phyloP scores from a whole-genome alignment of 2,888 invertebrate genomes.

The Anarsia innoxiella region DNA sequence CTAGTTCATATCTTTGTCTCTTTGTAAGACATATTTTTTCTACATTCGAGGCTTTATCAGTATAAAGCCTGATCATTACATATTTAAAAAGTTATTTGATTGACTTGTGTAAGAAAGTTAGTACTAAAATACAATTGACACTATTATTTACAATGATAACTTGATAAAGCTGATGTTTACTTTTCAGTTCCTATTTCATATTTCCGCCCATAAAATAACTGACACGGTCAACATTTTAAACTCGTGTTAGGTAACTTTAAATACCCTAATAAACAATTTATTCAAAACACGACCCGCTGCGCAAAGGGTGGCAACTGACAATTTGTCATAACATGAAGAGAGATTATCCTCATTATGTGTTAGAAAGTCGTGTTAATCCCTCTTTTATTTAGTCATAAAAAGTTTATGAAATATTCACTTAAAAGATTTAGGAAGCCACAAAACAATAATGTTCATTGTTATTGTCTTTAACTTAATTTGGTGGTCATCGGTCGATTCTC shows the following conservation, averaged over 20 bases:
- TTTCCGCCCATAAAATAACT: slow-evolving; percentile 7
- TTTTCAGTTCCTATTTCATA: neutral
- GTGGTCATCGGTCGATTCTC: neutral
- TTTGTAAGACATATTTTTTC: too few species aligned
- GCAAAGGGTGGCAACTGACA: slow-evolving; percentile 35
- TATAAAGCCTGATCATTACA: too few species aligned
- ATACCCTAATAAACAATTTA: slow-evolving; percentile 32
- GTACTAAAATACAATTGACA: too few species aligned
- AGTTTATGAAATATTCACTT: neutral
- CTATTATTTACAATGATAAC: too few species aligned
- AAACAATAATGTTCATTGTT: too few species aligned
- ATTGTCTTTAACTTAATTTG: too few species aligned
- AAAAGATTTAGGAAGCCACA: neutral
- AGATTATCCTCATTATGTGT: slow-evolving; percentile 56
- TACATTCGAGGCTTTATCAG: too few species aligned
- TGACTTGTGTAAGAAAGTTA: too few species aligned
- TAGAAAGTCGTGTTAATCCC: slow-evolving; percentile 52
- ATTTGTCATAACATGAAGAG: slow-evolving; percentile 47
- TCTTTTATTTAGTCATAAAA: slow-evolving; percentile 31
- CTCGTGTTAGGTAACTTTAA: slow-evolving; percentile 11
- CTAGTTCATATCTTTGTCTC: too few species aligned
- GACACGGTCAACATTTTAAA: slow-evolving; percentile 13
- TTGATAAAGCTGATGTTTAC: neutral
- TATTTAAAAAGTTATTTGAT: too few species aligned
- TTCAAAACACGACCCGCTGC: slow-evolving; percentile 26